phyloP scores from a whole-genome alignment of 2,888 invertebrate species.

The Yponomeuta sedellus region DNA sequence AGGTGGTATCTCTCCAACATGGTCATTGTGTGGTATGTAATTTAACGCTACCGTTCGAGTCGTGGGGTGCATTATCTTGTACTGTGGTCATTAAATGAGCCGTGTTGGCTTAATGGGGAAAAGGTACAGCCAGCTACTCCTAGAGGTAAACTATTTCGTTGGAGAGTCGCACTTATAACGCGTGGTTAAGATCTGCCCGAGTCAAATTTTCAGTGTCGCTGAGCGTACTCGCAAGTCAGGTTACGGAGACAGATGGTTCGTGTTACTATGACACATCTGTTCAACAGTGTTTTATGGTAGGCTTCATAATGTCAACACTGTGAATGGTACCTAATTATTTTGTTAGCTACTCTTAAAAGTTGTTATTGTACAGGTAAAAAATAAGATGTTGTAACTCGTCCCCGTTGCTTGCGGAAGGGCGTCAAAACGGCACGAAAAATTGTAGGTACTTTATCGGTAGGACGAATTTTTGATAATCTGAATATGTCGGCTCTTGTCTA shows the following conservation, averaged over 20 bases:
- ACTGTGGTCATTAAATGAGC: conserved; percentile 13
- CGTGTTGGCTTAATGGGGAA: conserved; percentile 2
- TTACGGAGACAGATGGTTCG: not conserved
- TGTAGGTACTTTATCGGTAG: no score
- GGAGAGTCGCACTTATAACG: not conserved
- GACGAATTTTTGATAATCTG: no score
- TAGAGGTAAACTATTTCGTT: not conserved
- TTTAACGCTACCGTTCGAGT: conserved; percentile 6
- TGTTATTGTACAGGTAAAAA: no score
- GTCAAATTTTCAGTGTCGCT: not conserved
- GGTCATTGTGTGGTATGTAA: conserved; percentile 9
- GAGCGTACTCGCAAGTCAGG: not conserved
- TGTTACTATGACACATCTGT: conserved; percentile 7
- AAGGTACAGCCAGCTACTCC: no score
- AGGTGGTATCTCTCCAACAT: conserved; percentile 2
- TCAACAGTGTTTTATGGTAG: not conserved
- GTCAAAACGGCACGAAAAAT: no score
- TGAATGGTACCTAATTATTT: not conserved
- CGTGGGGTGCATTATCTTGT: not conserved
- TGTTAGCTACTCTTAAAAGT: not conserved
- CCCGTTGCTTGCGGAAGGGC: no score
- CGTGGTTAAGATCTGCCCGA: not conserved
- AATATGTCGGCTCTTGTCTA: no score
- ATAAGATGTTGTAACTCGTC: no score
- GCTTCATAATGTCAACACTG: not conserved